phyloP scores from a whole-genome alignment of 92 coral and sea anemone species.

The Micromussa lordhowensis region DNA sequence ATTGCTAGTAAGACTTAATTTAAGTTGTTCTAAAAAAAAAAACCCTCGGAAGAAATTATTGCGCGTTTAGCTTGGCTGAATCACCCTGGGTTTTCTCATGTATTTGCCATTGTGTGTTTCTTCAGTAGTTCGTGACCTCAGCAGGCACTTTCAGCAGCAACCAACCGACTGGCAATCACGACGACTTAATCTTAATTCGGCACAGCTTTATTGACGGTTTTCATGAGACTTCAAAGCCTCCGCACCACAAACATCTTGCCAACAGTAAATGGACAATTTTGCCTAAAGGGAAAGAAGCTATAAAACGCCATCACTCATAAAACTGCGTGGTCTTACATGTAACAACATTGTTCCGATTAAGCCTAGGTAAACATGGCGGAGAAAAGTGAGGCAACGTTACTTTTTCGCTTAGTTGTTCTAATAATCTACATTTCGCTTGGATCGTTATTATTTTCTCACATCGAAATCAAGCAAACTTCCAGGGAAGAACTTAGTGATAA shows the following conservation, averaged over 20 bases:
- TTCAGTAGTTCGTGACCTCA: too few relatives aligned
- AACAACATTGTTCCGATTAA: neutral
- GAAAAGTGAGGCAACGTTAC: neutral
- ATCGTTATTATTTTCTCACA: conserved; percentile 4
- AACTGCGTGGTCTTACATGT: neutral
- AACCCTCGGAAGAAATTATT: too few relatives aligned
- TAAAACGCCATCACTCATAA: neutral
- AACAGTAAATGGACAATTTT: too few relatives aligned
- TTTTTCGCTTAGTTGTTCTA: neutral
- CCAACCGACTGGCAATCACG: too few relatives aligned
- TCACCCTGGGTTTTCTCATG: too few relatives aligned
- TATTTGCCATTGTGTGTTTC: too few relatives aligned
- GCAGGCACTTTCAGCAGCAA: too few relatives aligned
- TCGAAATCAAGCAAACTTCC: conserved; percentile 11
- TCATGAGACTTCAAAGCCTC: neutral
- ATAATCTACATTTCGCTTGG: conserved; percentile 6
- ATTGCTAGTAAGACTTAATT: neutral
- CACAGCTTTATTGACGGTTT: too few relatives aligned
- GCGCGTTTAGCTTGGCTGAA: too few relatives aligned
- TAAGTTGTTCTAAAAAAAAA: neutral
- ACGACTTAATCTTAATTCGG: too few relatives aligned
- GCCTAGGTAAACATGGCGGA: neutral
- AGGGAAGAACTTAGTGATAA: neutral
- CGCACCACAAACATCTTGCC: neutral
- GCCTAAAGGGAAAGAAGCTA: neutral